These are phyloP conservation scores for Caerostris darwini DNA, from an alignment of 1,140 invertebrate species.

Conservation along the genomic window DNA sequence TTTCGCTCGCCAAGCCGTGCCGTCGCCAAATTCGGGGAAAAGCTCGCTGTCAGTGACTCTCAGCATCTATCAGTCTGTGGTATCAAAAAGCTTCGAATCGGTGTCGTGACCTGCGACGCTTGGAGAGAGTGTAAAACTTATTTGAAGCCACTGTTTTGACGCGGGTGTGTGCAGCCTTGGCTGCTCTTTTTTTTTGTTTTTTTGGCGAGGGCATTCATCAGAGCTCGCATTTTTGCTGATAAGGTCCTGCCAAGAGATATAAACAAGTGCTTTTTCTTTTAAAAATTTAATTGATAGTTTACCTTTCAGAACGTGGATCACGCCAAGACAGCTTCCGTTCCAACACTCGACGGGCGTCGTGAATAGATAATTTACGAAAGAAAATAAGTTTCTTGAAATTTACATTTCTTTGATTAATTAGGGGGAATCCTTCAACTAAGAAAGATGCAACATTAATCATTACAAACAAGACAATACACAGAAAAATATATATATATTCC, in stretches of 20 bases:
- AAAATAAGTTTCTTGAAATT: background rate
- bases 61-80: constrained; percentile 36
- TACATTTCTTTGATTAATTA: constrained; percentile 17
- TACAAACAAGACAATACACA: too few species aligned
- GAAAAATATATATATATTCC: too few species aligned
- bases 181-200: background rate
- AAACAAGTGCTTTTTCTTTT: constrained; percentile 5
- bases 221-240: background rate
- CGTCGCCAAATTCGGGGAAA: constrained; percentile 48
- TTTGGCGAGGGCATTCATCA: constrained; percentile 1
- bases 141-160: constrained; percentile 70
- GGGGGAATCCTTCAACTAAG: background rate
- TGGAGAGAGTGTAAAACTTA: constrained; percentile 62
- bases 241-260: constrained; percentile 5
- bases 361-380: background rate
- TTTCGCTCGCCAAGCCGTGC: constrained; percentile 33
- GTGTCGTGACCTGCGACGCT: constrained; percentile 56
- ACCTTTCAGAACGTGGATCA: background rate
- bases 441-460: background rate
- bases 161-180: background rate
- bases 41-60: constrained; percentile 37
- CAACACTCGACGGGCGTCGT: too few species aligned
- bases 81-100: constrained; percentile 18
- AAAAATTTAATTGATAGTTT: constrained; percentile 17
- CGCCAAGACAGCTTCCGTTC: background rate